Percentiles rank a stretch among this genome's conserved stretches.
Conservation (phyloP, 2,888 invertebrate genomes). For the Sinhomidia bicolor region DNA sequence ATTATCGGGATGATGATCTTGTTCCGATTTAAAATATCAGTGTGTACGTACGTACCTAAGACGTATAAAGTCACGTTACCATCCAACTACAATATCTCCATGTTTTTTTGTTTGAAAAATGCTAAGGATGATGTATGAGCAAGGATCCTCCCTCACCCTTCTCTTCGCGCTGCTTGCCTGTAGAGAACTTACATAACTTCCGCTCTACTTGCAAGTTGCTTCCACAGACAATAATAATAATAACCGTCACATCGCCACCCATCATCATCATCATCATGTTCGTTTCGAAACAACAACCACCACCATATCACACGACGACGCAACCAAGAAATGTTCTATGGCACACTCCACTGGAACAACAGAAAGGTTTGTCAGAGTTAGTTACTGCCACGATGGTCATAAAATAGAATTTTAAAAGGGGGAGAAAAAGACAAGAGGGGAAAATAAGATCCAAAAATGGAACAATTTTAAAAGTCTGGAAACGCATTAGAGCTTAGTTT, state of each 20-base stretch:
- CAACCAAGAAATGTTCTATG: background rate
- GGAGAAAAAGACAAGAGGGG: constrained; percentile 7
- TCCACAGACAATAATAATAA: constrained; percentile 24
- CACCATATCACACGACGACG: background rate
- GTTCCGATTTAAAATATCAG: background rate
- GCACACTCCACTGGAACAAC: constrained; percentile 66
- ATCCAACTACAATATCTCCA: too few species aligned
- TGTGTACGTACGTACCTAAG: too few species aligned
- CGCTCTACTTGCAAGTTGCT: background rate
- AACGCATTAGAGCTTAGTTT: background rate
- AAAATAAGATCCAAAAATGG: constrained; percentile 66
- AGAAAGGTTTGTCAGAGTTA: constrained; percentile 14
- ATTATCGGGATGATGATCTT: background rate
- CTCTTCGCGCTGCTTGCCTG: background rate
- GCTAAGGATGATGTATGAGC: background rate
- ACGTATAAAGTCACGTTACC: too few species aligned
- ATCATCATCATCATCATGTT: constrained; percentile 8
- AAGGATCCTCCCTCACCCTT: background rate
- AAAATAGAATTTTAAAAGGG: background rate
- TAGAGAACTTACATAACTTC: too few species aligned
- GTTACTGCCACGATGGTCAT: background rate
- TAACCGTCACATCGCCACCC: constrained; percentile 16
- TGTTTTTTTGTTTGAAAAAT: constrained; percentile 36
- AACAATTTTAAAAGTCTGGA: constrained; percentile 49
- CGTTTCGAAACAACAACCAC: constrained; percentile 12